Percentiles rank a stretch among this genome's conserved stretches.
Conservation (phyloP, 64 coral and sea anemone genomes). For the Porites australiensis region DNA sequence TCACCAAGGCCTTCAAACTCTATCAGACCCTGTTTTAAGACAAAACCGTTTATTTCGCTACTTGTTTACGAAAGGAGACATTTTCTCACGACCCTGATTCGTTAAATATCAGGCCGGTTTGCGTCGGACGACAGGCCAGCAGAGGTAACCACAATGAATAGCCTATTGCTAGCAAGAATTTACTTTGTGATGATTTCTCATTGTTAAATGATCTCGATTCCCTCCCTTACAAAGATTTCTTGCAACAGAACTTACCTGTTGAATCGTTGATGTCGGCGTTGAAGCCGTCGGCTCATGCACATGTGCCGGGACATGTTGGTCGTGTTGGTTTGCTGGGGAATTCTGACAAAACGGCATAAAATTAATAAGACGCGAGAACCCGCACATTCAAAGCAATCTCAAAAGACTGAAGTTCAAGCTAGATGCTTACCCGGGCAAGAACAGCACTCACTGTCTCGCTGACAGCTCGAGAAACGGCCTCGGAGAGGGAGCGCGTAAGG, state of each 20-base stretch:
- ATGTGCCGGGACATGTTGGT: too few species aligned
- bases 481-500: constrained; percentile 13
- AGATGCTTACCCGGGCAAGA: too few species aligned
- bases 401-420: background rate
- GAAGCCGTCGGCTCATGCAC: background rate
- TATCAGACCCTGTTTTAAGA: background rate
- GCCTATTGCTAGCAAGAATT: too few species aligned
- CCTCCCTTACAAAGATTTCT: background rate
- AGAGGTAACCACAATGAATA: too few species aligned
- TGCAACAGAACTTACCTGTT: background rate
- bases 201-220: constrained; percentile 11
- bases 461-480: background rate
- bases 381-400: background rate
- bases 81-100: constrained; percentile 12
- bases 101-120: background rate
- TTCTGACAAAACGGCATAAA: background rate
- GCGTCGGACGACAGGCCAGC: background rate
- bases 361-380: background rate
- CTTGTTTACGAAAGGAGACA: background rate
- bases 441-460: too few species aligned
- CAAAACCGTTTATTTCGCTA: background rate
- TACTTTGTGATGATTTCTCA: background rate
- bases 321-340: background rate
- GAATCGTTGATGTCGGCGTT: constrained; percentile 8
- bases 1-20: background rate